Base-by-base conservation (phyloP, 64 coral and sea anemone species). In the Hydrozoanthus tunicans region DNA sequence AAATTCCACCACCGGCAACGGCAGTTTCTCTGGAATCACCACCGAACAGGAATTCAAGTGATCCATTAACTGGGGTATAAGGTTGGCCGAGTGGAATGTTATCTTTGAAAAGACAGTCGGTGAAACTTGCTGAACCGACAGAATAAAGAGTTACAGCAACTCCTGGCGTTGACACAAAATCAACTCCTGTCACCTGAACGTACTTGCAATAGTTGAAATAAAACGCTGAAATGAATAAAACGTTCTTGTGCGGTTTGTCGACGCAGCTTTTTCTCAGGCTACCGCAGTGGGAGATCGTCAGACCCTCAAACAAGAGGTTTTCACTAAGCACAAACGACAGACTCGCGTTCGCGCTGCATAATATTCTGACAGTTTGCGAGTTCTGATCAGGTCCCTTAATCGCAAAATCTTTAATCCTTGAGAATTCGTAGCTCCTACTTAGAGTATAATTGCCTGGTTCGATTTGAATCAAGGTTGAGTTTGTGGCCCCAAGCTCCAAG, bases 171-270 rank as follows among this genome's bases (percentile, higher is more conserved):
- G 59, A 67, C 6, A 70, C 70, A 51, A 94, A 89, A 70, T 78
- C 60, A 2, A 97, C 92, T 59, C 59, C 78, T 6, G 26, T 64
- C 15, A 91, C 9, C 59, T 80, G 77, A 24, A 97, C 20, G 8
- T 94, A 86, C 32, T 80, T 91, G 71, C 95, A 97, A 13, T 97
- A 97, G 20, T 91, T 85, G 73, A 97, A 93, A 58, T 83, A 93
- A 5, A 97, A 51, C 14, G 95, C 95, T 1, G 83, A 62, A 43
- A 79, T 75, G 24, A 83, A 96, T 54, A 90, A 64, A 75, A 89
- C 77, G 56, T 93, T 94, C 12, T 51, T 66, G 56, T 74, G 68
- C 17, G 70, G 64, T 72, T 15, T 89, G 32, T 12, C 83, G 14
- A 58, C 88, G 59, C 9, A 91, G 71, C 89, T 94, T 89, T 89